A percentile compares a stretch with the other conserved stretches of the same genome.
Evolutionary conservation across 2,888 invertebrate species (phyloP).

Genomic region (Erpobdella octoculata): DNA sequence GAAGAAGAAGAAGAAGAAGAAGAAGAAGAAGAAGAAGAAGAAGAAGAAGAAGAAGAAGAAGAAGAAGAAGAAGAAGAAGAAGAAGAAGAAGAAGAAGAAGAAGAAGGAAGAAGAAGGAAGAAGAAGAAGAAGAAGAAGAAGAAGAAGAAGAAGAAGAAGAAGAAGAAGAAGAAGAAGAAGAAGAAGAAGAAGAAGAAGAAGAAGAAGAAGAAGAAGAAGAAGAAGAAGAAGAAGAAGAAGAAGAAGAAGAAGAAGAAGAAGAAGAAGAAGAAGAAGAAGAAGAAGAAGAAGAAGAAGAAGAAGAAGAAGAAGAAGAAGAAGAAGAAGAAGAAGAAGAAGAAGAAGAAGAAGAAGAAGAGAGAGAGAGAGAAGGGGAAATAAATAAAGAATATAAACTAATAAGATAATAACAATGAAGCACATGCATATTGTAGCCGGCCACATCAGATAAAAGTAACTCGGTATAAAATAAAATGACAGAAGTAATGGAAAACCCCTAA

Average conservation of each 20-base stretch:
- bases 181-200: slow-evolving; percentile 1
- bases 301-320: background rate
- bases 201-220: slow-evolving; percentile 1
- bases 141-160: slow-evolving; percentile 1
- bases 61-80: background rate
- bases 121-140: slow-evolving; percentile 1
- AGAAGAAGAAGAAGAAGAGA: background rate
- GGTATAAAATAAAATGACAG: too few relatives aligned
- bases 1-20: background rate
- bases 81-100: background rate
- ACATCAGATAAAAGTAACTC: too few relatives aligned
- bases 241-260: slow-evolving; percentile 1
- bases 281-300: slow-evolving; percentile 1
- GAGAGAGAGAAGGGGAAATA: background rate
- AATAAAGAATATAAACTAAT: background rate
- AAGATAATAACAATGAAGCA: too few relatives aligned
- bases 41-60: background rate
- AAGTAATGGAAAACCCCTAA: too few relatives aligned
- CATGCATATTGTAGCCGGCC: too few relatives aligned
- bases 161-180: slow-evolving; percentile 1
- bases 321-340: background rate
- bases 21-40: background rate
- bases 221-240: slow-evolving; percentile 1
- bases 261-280: background rate
- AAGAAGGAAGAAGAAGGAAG: background rate